Evolutionary conservation across 1,140 invertebrate genomes (phyloP).

Genomic region (Drosophila arizonae): DNA sequence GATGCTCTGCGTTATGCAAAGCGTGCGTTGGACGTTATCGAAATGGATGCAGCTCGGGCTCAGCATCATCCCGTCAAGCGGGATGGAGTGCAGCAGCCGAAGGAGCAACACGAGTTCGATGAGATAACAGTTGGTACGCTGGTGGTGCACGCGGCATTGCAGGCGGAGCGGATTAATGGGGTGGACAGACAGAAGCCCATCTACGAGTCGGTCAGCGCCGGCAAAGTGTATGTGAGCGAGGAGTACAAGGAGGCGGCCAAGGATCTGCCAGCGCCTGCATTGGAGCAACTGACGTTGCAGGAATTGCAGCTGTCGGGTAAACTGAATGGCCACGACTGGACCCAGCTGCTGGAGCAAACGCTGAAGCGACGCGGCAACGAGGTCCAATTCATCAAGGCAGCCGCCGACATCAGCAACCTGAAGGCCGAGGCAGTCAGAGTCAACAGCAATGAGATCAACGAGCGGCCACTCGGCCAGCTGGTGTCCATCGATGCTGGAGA

Average conservation of each 20-base stretch:
- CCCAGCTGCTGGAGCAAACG: conserved; percentile 52
- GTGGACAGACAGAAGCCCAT: conserved; percentile 44
- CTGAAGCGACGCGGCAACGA: conserved; percentile 59
- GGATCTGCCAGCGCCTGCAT: background rate
- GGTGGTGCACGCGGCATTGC: conserved; percentile 48
- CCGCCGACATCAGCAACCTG: conserved; percentile 49
- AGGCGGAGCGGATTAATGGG: conserved; percentile 59
- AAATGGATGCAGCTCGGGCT: conserved; percentile 17
- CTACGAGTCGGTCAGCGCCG: conserved; percentile 54
- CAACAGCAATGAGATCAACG: conserved; percentile 62
- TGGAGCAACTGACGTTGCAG: conserved; percentile 39
- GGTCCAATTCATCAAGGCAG: conserved; percentile 64
- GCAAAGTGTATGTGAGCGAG: conserved; percentile 58
- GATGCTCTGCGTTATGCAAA: conserved; percentile 64
- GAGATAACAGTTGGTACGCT: conserved; percentile 61
- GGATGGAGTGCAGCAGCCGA: background rate
- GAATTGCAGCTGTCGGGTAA: conserved; percentile 57
- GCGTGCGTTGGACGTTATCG: conserved; percentile 63
- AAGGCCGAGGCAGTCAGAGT: conserved; percentile 49
- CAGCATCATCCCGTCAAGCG: conserved; percentile 35
- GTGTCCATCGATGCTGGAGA: conserved; percentile 66
- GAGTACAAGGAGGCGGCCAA: conserved; percentile 34
- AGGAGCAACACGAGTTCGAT: conserved; percentile 50
- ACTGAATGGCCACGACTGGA: conserved; percentile 62
- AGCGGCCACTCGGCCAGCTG: conserved; percentile 49